Evolutionary conservation across 2,113 vertebrate genomes (phyloP).

Genomic region (Trachemys scripta): DNA sequence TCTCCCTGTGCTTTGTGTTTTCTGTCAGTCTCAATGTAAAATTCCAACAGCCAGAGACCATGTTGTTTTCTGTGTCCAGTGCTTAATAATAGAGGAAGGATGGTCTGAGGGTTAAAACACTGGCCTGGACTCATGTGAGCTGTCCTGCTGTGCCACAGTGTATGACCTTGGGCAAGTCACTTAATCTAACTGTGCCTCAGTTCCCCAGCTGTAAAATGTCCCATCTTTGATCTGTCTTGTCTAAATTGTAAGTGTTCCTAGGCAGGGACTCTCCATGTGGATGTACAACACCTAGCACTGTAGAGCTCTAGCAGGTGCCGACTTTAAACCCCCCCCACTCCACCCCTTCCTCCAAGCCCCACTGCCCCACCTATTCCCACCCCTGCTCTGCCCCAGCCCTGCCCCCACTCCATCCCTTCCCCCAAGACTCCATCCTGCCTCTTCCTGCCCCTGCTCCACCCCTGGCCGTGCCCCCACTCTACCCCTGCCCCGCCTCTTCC

Average conservation of each 20-base stretch:
- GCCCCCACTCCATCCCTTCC: too few relatives aligned
- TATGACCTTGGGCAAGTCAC: not conserved
- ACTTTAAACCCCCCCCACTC: too few relatives aligned
- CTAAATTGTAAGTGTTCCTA: not conserved
- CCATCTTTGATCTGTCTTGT: not conserved
- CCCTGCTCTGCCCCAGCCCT: too few relatives aligned
- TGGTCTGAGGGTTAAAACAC: fast-evolving
- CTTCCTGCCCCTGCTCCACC: too few relatives aligned
- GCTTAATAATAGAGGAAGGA: fast-evolving
- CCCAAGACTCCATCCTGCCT: too few relatives aligned
- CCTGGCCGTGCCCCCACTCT: too few relatives aligned
- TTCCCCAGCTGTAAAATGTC: not conserved
- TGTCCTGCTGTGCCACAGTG: fast-evolving
- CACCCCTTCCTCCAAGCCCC: too few relatives aligned
- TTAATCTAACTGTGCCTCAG: not conserved
- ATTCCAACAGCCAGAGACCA: not conserved
- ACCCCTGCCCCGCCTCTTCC: too few relatives aligned
- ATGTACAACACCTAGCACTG: not conserved
- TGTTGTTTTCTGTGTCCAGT: fast-evolving
- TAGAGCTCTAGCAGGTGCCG: not conserved
- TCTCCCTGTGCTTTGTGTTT: not conserved
- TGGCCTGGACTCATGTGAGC: fast-evolving
- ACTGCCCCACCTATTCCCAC: too few relatives aligned
- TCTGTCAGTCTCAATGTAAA: not conserved
- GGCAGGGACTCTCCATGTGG: not conserved